These are phyloP conservation scores for Drosophila mojavensis DNA, from an alignment of 1,140 invertebrate genomes.

Conservation along the genomic window DNA sequence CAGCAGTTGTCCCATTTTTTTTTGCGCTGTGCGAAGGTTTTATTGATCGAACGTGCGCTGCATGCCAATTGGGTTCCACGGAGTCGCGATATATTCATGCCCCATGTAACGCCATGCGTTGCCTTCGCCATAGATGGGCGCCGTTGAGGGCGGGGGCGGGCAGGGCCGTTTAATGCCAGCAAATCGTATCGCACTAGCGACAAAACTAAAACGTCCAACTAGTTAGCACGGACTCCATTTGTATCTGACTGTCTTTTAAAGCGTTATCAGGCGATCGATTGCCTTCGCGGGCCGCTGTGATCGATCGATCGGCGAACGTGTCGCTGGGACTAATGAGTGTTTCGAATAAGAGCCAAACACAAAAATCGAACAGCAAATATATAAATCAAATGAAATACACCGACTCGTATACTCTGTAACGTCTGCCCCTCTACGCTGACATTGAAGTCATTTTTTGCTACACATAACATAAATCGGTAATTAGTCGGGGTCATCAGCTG, in stretches of 20 bases:
- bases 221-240: conserved; percentile 27
- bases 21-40: conserved; percentile 62
- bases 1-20: conserved; percentile 28
- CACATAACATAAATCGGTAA: conserved; percentile 37
- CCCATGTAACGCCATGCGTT: conserved; percentile 35
- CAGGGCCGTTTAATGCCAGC: conserved; percentile 43
- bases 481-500: conserved; percentile 26
- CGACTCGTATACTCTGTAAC: conserved; percentile 3
- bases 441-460: conserved; percentile 8
- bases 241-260: conserved; percentile 61
- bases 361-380: conserved; percentile 22
- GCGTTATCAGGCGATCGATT: conserved; percentile 74
- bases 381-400: background rate
- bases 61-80: conserved; percentile 57
- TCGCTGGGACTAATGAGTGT: conserved; percentile 73
- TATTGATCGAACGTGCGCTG: conserved; percentile 76
- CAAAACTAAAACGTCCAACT: conserved; percentile 47
- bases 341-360: conserved; percentile 53
- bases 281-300: conserved; percentile 52
- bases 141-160: background rate
- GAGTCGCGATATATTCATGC: conserved; percentile 42
- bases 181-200: conserved; percentile 21
- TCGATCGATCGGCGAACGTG: conserved; percentile 75
- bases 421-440: background rate
- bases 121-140: conserved; percentile 46